These are phyloP conservation scores for Meandrusa payeni DNA, from an alignment of 2,888 invertebrate species.

Conservation along the genomic window DNA sequence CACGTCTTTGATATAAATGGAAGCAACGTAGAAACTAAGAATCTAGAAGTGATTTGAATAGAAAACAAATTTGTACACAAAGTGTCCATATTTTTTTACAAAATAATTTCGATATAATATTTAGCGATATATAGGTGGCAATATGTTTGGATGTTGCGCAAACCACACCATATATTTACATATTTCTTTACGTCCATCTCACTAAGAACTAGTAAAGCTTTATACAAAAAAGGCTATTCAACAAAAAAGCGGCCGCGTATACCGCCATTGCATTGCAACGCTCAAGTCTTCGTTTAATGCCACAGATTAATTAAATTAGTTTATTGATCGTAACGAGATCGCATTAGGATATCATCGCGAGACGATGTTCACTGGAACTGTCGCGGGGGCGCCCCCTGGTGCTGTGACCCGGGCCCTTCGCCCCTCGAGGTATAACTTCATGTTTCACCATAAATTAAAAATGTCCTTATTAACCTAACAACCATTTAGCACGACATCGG, in stretches of 20 bases:
- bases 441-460: constrained; percentile 65
- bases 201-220: constrained; percentile 77
- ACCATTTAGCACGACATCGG: constrained; percentile 68
- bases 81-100: constrained; percentile 32
- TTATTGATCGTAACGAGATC: constrained; percentile 80
- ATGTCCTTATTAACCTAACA: constrained; percentile 54
- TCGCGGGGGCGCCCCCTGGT: constrained; percentile 39
- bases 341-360: constrained; percentile 73
- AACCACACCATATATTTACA: constrained; percentile 69
- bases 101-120: constrained; percentile 12
- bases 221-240: constrained; percentile 68
- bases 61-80: constrained; percentile 41
- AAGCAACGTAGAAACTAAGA: constrained; percentile 77
- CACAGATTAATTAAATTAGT: constrained; percentile 69
- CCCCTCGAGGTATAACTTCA: constrained; percentile 61
- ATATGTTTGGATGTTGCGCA: constrained; percentile 40
- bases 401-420: constrained; percentile 35
- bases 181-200: constrained; percentile 63
- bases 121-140: constrained; percentile 26
- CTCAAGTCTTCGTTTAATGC: constrained; percentile 75
- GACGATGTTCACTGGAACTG: constrained; percentile 72
- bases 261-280: constrained; percentile 70
- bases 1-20: constrained; percentile 80
- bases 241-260: constrained; percentile 61
- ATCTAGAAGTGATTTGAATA: constrained; percentile 49